phyloP scores from a whole-genome alignment of 2,113 vertebrate genomes.

The Pogonocichla stellata region DNA sequence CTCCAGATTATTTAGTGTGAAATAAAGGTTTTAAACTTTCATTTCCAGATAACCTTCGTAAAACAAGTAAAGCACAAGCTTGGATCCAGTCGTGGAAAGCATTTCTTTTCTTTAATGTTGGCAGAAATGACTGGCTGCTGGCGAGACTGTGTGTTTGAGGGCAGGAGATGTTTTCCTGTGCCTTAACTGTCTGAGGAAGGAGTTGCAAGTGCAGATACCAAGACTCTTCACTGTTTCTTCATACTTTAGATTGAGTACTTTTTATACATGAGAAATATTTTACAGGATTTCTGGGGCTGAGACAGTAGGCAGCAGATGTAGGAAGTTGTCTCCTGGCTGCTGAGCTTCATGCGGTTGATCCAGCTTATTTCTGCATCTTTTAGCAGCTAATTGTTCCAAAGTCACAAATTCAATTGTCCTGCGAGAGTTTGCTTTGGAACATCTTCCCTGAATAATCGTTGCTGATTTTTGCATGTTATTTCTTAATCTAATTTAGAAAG shows the following conservation, averaged over 20 bases:
- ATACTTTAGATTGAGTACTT: neutral
- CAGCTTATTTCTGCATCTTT: conserved; percentile 10
- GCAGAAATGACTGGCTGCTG: neutral
- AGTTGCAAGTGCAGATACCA: neutral
- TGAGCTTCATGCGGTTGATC: neutral
- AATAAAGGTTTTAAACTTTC: neutral
- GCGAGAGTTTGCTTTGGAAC: neutral
- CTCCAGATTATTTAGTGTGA: neutral
- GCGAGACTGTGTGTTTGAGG: neutral
- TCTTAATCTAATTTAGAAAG: conserved; percentile 39
- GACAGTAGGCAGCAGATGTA: neutral
- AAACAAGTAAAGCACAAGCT: neutral
- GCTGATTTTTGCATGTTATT: conserved; percentile 37
- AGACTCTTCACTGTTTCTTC: neutral
- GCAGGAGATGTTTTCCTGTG: neutral
- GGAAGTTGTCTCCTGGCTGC: neutral
- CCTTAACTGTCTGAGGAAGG: neutral
- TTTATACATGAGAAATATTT: neutral
- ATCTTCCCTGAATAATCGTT: conserved; percentile 43
- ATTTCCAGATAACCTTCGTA: neutral
- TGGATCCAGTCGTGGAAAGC: neutral
- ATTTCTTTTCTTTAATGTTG: neutral
- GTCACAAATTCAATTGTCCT: conserved; percentile 25
- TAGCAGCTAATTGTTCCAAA: conserved; percentile 27
- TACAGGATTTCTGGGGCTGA: neutral